Evolutionary conservation across 1,140 invertebrate genomes (phyloP).

Genomic region (Maconellicoccus hirsutus): DNA sequence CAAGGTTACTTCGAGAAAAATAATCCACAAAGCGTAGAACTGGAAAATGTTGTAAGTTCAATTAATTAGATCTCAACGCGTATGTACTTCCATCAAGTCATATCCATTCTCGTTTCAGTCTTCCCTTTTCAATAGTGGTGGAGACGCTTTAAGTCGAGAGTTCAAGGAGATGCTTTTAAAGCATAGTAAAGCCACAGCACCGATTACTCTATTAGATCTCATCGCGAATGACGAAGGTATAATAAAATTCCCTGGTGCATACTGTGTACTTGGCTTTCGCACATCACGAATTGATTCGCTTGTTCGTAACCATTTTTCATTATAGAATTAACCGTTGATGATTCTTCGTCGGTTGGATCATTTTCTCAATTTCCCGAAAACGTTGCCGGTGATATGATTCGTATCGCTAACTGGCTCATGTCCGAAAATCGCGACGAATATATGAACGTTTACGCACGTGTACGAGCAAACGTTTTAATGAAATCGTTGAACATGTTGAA

Average conservation of each 20-base stretch:
- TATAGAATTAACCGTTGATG: slow-evolving; percentile 36
- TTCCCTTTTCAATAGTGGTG: slow-evolving; percentile 58
- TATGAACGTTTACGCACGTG: slow-evolving; percentile 63
- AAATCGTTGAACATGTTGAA: slow-evolving; percentile 62
- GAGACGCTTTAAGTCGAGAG: slow-evolving; percentile 65
- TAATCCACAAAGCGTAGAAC: slow-evolving; percentile 84
- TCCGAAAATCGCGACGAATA: slow-evolving; percentile 66
- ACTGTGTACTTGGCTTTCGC: no score
- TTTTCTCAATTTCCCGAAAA: slow-evolving; percentile 48
- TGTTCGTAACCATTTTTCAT: no score
- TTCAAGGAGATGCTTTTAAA: slow-evolving; percentile 75
- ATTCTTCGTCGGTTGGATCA: slow-evolving; percentile 38
- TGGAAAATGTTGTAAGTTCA: slow-evolving; percentile 72
- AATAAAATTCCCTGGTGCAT: neutral
- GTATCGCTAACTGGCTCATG: slow-evolving; percentile 72
- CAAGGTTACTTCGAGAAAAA: slow-evolving; percentile 86
- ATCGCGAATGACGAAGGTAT: slow-evolving; percentile 68
- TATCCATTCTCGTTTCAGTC: slow-evolving; percentile 42
- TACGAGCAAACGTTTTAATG: slow-evolving; percentile 61
- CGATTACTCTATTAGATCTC: slow-evolving; percentile 72
- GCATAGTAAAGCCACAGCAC: slow-evolving; percentile 74
- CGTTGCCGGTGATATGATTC: slow-evolving; percentile 55
- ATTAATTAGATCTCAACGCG: neutral
- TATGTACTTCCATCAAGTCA: neutral
- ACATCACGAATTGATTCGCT: no score